Base-by-base conservation (phyloP, 2,888 invertebrate species). In the Drosophila pseudotakahashii region DNA sequence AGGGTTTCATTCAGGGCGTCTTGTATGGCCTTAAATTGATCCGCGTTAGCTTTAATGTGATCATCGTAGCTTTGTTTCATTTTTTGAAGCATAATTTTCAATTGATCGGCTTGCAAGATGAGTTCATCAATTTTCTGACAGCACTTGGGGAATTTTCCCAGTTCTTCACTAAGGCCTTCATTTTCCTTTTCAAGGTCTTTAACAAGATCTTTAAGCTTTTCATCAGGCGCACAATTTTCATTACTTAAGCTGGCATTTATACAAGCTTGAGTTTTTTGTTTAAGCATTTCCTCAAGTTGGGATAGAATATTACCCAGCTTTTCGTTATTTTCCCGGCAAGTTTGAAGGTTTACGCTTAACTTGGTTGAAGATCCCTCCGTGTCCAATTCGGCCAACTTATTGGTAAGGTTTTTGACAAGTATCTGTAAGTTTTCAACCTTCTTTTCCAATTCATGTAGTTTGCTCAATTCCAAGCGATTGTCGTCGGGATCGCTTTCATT, bases 51-150 rank as follows among this genome's bases (percentile, higher is more conserved):
- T 0, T 5, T 7, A 2, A 53, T 50, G 11, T 73, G 52, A 1
- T 45, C n/a, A 0, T 2, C 42, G 10, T 55, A 66, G 9, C 52
- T 59, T 4, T 6, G 13, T 13, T 58, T 58, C 50, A 76, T 37
- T 6, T 19, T 2, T 0, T 6, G 5, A 0, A 67, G n/a, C 5
- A 42, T 30, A 0, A 13, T 13, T 26, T 23, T 3, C 13, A 67
- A 48, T 6, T 54, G 1, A 7, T 51, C 16, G 2, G 26, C n/a
- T 11, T 42, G 30, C 0, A 44, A 2, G 2, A 1, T 3, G 10
- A 78, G 26, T 0, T 32, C 47, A 1, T 53, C 63, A 10, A 79
- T 36, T 6, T 55, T 45, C 3, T 51, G 37, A 14, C 77, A 79
- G 16, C 62, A 76, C 1, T n/a, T 10, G 5, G 55, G 45, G 0